Percentiles rank a stretch among this genome's conserved stretches.
Conservation (phyloP, 2,888 invertebrate genomes). For the Brenthis daphne region DNA sequence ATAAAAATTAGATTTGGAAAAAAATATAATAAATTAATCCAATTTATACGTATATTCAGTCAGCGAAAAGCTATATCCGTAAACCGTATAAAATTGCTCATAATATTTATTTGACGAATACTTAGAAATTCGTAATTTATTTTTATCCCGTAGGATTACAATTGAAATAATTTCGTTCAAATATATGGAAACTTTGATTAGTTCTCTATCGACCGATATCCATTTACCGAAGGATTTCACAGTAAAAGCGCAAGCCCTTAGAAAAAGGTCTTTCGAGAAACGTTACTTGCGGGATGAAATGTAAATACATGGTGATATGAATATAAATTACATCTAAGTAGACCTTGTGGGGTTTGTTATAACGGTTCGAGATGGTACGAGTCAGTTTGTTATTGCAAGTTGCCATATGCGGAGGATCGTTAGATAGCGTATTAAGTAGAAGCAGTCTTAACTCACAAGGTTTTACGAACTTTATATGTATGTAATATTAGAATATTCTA, state of each 20-base stretch:
- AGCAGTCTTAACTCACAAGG: not conserved
- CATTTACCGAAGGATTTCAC: slow-evolving; percentile 35
- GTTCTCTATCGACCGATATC: slow-evolving; percentile 30
- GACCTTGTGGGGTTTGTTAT: slow-evolving; percentile 54
- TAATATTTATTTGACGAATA: slow-evolving; percentile 1
- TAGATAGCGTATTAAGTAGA: slow-evolving; percentile 25
- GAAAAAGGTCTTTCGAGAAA: slow-evolving; percentile 47
- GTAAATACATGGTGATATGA: slow-evolving; percentile 80
- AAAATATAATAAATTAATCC: too few relatives aligned
- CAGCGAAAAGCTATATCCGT: too few relatives aligned
- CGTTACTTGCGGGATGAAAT: slow-evolving; percentile 68
- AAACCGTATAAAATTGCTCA: not conserved
- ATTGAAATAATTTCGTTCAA: not conserved
- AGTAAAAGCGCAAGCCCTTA: slow-evolving; percentile 44
- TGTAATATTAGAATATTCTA: not conserved
- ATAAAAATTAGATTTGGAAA: too few relatives aligned
- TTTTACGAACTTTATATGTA: not conserved
- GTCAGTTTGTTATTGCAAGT: slow-evolving; percentile 43
- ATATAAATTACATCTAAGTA: slow-evolving; percentile 79
- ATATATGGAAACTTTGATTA: slow-evolving; percentile 31
- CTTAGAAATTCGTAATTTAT: not conserved
- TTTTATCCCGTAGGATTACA: not conserved
- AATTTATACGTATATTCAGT: too few relatives aligned
- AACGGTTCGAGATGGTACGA: slow-evolving; percentile 41
- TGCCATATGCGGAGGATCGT: slow-evolving; percentile 38